Percentiles rank a stretch among this genome's conserved stretches.
These are phyloP conservation scores for Ernsta delagoae DNA, from an alignment of 2,888 invertebrate genomes.

Conservation along the genomic window DNA sequence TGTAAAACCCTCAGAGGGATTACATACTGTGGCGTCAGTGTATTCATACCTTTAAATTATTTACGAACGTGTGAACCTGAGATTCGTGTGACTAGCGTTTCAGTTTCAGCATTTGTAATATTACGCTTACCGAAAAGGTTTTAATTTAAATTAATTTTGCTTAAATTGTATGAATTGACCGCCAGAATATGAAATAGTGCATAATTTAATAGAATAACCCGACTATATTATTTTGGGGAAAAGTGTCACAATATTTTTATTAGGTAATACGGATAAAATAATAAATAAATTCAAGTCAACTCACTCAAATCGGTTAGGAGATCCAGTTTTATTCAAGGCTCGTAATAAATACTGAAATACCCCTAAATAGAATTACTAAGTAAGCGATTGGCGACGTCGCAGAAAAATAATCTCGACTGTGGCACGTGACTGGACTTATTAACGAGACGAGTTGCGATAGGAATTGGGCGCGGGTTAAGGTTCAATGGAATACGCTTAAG, in stretches of 20 bases:
- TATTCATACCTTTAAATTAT: conserved; percentile 35
- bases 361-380: conserved; percentile 16
- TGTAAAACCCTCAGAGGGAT: conserved; percentile 39
- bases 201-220: too few species aligned
- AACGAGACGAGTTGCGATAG: conserved; percentile 12
- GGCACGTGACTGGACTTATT: conserved; percentile 15
- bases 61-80: conserved; percentile 20
- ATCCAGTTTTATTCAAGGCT: too few species aligned
- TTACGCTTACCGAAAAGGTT: too few species aligned
- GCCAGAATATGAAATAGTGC: too few species aligned
- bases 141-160: too few species aligned
- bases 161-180: too few species aligned
- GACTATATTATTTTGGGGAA: too few species aligned
- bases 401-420: conserved; percentile 23
- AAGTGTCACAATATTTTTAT: too few species aligned
- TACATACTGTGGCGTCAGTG: conserved; percentile 23
- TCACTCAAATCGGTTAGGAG: not conserved
- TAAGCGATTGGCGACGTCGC: conserved; percentile 13
- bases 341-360: conserved; percentile 14
- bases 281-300: not conserved
- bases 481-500: not conserved
- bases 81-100: conserved; percentile 6
- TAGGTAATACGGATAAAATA: too few species aligned
- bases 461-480: conserved; percentile 17
- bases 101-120: not conserved